A percentile compares a stretch with the other conserved stretches of the same genome.
These are phyloP conservation scores for Molanna angustata DNA, from an alignment of 2,888 invertebrate genomes.

Conservation along the genomic window DNA sequence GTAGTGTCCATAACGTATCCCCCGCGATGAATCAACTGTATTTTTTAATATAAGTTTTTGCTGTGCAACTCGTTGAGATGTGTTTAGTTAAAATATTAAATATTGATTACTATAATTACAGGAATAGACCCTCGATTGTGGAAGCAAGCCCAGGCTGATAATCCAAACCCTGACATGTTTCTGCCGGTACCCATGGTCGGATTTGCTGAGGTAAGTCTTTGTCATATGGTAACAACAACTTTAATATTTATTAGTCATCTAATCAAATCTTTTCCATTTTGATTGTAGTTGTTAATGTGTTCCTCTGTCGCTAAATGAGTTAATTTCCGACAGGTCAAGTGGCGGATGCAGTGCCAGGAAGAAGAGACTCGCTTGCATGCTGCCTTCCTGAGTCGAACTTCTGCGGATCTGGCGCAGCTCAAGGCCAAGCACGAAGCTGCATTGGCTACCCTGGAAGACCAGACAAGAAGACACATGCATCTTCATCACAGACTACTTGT, in stretches of 20 bases:
- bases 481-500: slow-evolving; percentile 81
- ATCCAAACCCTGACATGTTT: slow-evolving; percentile 86
- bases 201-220: slow-evolving; percentile 62
- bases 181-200: slow-evolving; percentile 95
- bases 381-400: slow-evolving; percentile 74
- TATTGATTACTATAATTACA: slow-evolving; percentile 44
- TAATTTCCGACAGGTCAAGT: slow-evolving; percentile 53
- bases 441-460: slow-evolving; percentile 76
- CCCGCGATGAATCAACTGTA: too few relatives aligned
- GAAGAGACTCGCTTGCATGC: slow-evolving; percentile 81
- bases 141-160: slow-evolving; percentile 94
- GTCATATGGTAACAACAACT: not conserved
- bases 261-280: too few relatives aligned
- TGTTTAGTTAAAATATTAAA: too few relatives aligned
- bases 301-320: too few relatives aligned
- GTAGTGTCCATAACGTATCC: too few relatives aligned
- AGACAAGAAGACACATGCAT: slow-evolving; percentile 75
- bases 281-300: too few relatives aligned
- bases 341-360: slow-evolving; percentile 80
- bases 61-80: too few relatives aligned
- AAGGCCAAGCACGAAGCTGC: slow-evolving; percentile 80
- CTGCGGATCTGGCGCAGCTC: slow-evolving; percentile 72
- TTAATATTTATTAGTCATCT: not conserved
- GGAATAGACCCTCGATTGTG: slow-evolving; percentile 92
- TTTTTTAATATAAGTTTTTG: too few relatives aligned